These are phyloP conservation scores for Monochamus saltuarius DNA, from an alignment of 1,140 invertebrate species.

Conservation along the genomic window DNA sequence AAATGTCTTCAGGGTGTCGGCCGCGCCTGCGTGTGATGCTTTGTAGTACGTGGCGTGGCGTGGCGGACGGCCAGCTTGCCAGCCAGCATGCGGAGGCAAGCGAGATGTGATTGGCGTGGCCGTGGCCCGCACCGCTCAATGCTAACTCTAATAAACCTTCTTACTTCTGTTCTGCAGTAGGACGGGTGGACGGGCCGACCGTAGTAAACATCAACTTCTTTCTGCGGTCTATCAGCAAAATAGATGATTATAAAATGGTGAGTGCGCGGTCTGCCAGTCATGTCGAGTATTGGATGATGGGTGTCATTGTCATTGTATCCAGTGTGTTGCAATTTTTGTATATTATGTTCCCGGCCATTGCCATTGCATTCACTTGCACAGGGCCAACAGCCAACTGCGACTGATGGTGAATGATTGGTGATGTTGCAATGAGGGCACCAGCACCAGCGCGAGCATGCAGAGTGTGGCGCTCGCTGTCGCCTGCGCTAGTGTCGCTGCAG, in stretches of 20 bases:
- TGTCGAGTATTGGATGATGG: conserved; percentile 47
- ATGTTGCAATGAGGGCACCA: conserved; percentile 48
- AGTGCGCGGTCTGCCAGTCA: conserved; percentile 60
- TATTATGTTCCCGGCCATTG: conserved; percentile 24
- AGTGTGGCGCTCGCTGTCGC: conserved; percentile 17
- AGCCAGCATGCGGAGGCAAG: conserved; percentile 38
- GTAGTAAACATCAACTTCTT: conserved; percentile 88
- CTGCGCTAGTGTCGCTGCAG: conserved; percentile 27
- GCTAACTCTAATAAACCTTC: conserved; percentile 21
- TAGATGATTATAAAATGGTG: conserved; percentile 99
- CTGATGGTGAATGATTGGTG: conserved; percentile 31
- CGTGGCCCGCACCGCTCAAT: conserved; percentile 32
- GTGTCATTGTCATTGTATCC: conserved; percentile 27
- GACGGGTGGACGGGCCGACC: conserved; percentile 70
- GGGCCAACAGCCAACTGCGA: conserved; percentile 28
- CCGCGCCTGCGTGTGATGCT: conserved; percentile 36
- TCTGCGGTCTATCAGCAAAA: conserved; percentile 96
- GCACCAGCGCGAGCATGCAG: conserved; percentile 45
- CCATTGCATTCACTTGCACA: conserved; percentile 41
- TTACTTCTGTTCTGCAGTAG: conserved; percentile 48
- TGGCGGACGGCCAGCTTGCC: conserved; percentile 26
- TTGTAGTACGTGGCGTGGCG: conserved; percentile 28
- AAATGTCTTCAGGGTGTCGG: not conserved
- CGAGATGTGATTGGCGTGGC: conserved; percentile 47
- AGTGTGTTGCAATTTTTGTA: conserved; percentile 29